A percentile compares a stretch with the other conserved stretches of the same genome.
These are phyloP conservation scores for Leucopsar rothschildi DNA, from an alignment of 2,113 vertebrate species.

Conservation along the genomic window DNA sequence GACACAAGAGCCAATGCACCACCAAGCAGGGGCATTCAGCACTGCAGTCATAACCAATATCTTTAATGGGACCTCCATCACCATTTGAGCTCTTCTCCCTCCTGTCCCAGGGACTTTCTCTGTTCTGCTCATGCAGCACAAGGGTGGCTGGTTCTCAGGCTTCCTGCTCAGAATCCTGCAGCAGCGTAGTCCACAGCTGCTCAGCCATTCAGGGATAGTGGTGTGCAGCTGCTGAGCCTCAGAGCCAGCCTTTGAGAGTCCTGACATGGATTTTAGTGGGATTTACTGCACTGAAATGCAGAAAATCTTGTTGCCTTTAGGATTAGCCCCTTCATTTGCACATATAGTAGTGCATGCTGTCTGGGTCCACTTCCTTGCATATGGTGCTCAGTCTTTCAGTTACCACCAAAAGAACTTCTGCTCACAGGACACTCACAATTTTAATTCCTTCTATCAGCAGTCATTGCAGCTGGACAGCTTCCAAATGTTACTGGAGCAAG, in stretches of 20 bases:
- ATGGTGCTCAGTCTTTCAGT: background rate
- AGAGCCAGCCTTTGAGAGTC: background rate
- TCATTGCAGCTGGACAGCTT: background rate
- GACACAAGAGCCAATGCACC: background rate
- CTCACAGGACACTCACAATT: background rate
- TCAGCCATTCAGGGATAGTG: background rate
- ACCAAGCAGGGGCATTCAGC: background rate
- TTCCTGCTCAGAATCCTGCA: background rate
- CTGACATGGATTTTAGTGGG: conserved; percentile 15
- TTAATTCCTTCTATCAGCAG: background rate
- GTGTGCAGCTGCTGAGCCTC: background rate
- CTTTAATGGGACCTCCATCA: background rate
- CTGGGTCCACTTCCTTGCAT: background rate
- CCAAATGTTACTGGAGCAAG: background rate
- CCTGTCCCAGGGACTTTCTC: background rate
- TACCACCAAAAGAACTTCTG: background rate
- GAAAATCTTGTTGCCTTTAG: conserved; percentile 42
- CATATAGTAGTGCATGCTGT: background rate
- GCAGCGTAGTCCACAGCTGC: background rate
- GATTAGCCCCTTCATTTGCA: conserved; percentile 23
- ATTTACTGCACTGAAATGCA: conserved; percentile 50
- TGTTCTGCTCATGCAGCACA: background rate
- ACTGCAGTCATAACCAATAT: background rate
- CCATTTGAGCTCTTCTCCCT: background rate
- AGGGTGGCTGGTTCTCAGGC: background rate